Conservation (phyloP, 2,888 invertebrate species). For the Dasypogon diadema region DNA sequence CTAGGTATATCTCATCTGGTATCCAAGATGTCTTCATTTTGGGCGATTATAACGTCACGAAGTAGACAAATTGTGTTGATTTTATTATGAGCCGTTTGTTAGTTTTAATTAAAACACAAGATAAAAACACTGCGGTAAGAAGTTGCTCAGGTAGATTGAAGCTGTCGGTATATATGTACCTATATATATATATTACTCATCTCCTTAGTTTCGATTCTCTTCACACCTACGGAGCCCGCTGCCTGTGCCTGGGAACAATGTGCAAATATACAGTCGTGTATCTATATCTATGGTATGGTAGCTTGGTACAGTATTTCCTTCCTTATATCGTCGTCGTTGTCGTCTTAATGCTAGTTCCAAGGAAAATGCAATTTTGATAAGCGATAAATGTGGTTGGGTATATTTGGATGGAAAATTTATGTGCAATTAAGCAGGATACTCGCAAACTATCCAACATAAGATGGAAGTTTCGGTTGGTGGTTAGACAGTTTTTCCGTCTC, state of each 20-base stretch:
- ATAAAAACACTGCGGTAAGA: not conserved
- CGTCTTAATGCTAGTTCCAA: not conserved
- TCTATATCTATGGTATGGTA: not conserved
- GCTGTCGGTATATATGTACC: too few species aligned
- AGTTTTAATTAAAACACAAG: constrained; percentile 5
- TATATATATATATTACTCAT: too few species aligned
- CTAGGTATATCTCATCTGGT: constrained; percentile 9
- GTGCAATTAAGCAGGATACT: constrained; percentile 13
- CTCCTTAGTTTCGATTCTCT: too few species aligned
- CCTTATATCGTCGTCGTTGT: not conserved
- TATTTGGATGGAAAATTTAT: constrained; percentile 11
- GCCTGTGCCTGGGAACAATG: too few species aligned
- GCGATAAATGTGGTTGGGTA: constrained; percentile 1
- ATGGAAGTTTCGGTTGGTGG: not conserved
- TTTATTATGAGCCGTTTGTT: constrained; percentile 26
- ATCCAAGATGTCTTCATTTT: constrained; percentile 12
- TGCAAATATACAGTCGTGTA: not conserved
- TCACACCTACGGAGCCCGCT: too few species aligned
- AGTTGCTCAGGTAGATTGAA: too few species aligned
- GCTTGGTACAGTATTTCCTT: not conserved
- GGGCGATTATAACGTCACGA: constrained; percentile 26
- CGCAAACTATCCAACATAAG: not conserved
- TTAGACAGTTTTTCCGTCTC: not conserved
- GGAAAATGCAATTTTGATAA: constrained; percentile 7
- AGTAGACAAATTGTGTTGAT: constrained; percentile 34